Evolutionary conservation across 2,113 vertebrate genomes (phyloP), one percentile per base, ranked within the genome.

Genomic region (Nansenia antarctica): DNA sequence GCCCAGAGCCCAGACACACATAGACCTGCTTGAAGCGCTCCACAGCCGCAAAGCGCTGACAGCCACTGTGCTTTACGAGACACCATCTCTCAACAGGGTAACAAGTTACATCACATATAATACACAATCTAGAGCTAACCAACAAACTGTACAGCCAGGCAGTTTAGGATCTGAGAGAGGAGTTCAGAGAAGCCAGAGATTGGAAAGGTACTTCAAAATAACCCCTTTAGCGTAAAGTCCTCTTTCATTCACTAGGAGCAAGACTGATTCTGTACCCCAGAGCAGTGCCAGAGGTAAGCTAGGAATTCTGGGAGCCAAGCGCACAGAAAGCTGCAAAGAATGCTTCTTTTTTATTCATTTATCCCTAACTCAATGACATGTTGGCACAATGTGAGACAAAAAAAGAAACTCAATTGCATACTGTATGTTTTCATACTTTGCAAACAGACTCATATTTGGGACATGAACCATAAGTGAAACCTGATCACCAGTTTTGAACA

Each of bases 111-210:
- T 11, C 24, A 18, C 35, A 24, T 12, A 26, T 49, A 49, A 49
- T 49, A 49, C n/a, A 49, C 14, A 1, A 49, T 49, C 18, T 49
- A 49, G n/a, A n/a, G n/a, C 45, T n/a, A n/a, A 14, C 45, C 45
- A 6, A 49, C 45, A n/a, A 49, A 2, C 45, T 49, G n/a, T 49
- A 49, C 45, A 22, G 45, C 5, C 2, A 22, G 20, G 26, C 24
- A 30, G 49, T 32, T 31, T 30, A 55, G 22, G 49, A 60, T 35
- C 24, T 49, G 22, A 32, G 66, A 8, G 15, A 29, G 9, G 37
- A 31, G n/a, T 57, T 68, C 30, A 35, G 34, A 58, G 29, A 68
- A 59, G 45, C 35, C 65, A 59, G 34, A 6, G 59, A 69, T 69
- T 57, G 26, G 12, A 69, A 37, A 35, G 31, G 58, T 29, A 55